Base-by-base conservation (phyloP, 2,888 invertebrate species). In the Onchidella celtica region DNA sequence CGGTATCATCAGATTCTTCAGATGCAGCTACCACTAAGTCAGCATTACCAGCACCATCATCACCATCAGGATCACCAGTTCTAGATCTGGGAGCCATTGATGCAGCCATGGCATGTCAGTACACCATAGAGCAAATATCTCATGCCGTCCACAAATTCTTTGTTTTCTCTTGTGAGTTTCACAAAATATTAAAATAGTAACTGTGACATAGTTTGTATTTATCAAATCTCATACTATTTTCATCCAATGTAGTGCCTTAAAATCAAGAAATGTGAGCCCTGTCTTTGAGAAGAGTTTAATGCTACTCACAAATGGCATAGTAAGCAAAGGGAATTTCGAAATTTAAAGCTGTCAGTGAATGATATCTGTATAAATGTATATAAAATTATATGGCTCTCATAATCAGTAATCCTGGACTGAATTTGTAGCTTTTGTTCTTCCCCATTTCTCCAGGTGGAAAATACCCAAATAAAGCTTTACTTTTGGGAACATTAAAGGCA, bases 101-200 rank as follows among this genome's bases (percentile, higher is more conserved):
- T 55, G 85, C 85, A 69, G 85, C 85, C 47, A 55, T 82, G 70
- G 83, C 82, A 83, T 83, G 85, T 85, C 72, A 82, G 79, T 85
- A 85, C 83, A 79, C 80, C 69, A 66, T 83, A 68, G 82, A 79
- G 74, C 83, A 82, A 83, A 83, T 85, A 63, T 61, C 69, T 80
- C 82, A 83, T 40, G 85, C 85, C 72, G 78, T 85, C 83, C 38
- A 77, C 66, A 85, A 75, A 77, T 83, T 83, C 80, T 85, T 85
- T 81, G 36, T 76, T 36, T 61, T 70, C 40, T 74, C 85, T 78
- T 76, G 85, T 85, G 85, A 85, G 85, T 85, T 47, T 17, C 47
- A 47, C 9, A n/a, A n/a, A n/a, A n/a, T n/a, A n/a, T n/a, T n/a
- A n/a, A n/a, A n/a, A n/a, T n/a, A n/a, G n/a, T n/a, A n/a, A n/a